Evolutionary conservation across 2,888 invertebrate species (phyloP).

Genomic region (Spialia ferax): DNA sequence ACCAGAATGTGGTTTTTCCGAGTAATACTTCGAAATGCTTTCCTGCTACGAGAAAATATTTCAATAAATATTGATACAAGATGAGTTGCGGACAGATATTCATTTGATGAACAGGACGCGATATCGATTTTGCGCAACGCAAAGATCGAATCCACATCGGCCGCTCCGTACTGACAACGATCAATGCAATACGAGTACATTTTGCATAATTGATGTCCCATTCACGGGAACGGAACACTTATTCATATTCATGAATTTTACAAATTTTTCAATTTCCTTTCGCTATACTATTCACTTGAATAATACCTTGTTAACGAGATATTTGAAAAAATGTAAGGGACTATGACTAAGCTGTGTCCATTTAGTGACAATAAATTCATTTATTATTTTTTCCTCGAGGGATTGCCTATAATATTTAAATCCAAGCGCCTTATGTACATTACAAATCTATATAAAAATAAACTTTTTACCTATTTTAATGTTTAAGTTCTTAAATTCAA

Average conservation of each 20-base stretch:
- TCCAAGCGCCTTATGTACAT: too few relatives aligned
- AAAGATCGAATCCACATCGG: slow-evolving; percentile 56
- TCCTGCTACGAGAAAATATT: slow-evolving; percentile 26
- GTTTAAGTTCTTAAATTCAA: too few relatives aligned
- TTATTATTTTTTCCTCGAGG: too few relatives aligned
- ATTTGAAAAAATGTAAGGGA: too few relatives aligned
- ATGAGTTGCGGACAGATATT: slow-evolving; percentile 25
- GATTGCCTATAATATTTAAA: too few relatives aligned
- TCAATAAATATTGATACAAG: slow-evolving; percentile 30
- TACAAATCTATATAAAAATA: too few relatives aligned
- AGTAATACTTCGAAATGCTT: slow-evolving; percentile 19
- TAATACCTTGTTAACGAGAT: too few relatives aligned
- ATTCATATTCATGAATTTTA: slow-evolving; percentile 85
- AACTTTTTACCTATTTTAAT: too few relatives aligned
- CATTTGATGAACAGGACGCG: slow-evolving; percentile 30
- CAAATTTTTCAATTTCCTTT: slow-evolving; percentile 83
- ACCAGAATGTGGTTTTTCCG: slow-evolving; percentile 10
- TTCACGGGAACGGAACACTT: slow-evolving; percentile 77
- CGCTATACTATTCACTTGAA: too few relatives aligned
- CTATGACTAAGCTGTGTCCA: too few relatives aligned
- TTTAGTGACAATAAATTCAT: too few relatives aligned
- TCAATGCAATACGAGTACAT: slow-evolving; percentile 77
- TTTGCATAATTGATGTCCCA: slow-evolving; percentile 85
- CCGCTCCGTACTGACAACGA: slow-evolving; percentile 56
- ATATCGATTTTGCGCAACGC: slow-evolving; percentile 51